phyloP scores from a whole-genome alignment of 2,888 invertebrate genomes.

The Eupithecia dodoneata region DNA sequence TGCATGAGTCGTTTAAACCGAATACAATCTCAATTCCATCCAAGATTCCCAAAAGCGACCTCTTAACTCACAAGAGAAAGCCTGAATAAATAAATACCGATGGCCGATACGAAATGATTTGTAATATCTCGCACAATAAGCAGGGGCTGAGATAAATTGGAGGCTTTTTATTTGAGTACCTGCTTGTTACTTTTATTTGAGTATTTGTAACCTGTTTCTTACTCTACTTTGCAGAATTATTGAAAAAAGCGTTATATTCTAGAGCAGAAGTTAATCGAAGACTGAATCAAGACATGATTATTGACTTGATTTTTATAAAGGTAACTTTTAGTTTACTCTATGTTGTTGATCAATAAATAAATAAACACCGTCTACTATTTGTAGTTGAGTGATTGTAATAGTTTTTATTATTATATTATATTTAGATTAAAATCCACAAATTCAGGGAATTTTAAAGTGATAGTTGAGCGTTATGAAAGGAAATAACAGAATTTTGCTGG shows the following conservation, averaged over 20 bases:
- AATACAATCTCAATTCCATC: constrained; percentile 13
- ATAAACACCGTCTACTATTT: background rate
- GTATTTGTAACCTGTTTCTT: background rate
- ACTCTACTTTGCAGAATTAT: background rate
- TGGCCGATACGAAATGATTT: constrained; percentile 39
- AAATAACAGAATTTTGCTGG: too few relatives aligned
- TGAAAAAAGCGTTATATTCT: background rate
- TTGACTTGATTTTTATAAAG: too few relatives aligned
- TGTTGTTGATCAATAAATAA: too few relatives aligned
- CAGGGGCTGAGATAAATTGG: constrained; percentile 41
- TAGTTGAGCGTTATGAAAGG: too few relatives aligned
- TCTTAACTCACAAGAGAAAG: constrained; percentile 46
- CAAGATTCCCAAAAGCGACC: constrained; percentile 39
- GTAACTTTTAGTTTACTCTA: too few relatives aligned
- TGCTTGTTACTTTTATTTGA: background rate
- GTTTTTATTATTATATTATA: too few relatives aligned
- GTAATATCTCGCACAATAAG: constrained; percentile 45
- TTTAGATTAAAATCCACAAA: too few relatives aligned
- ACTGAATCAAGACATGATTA: background rate
- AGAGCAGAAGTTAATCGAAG: background rate
- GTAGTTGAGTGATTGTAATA: too few relatives aligned
- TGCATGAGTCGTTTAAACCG: constrained; percentile 8
- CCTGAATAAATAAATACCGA: constrained; percentile 36
- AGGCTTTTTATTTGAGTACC: constrained; percentile 26
- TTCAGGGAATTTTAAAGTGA: too few relatives aligned